Conservation (phyloP, 1,140 invertebrate species). For the Holotrichia oblita region DNA sequence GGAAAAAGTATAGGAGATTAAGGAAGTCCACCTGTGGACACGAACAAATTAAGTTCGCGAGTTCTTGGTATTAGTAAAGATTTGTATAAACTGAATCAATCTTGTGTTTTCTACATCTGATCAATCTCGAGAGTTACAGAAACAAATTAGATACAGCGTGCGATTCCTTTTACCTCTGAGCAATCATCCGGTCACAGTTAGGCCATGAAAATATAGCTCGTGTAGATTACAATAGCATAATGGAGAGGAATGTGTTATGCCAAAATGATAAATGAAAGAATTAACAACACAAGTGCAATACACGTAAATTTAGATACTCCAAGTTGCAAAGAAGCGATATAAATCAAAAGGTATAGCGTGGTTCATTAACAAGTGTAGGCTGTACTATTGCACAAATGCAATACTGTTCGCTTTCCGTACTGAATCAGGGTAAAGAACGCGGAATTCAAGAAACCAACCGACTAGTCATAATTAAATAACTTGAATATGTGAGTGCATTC, state of each 20-base stretch:
- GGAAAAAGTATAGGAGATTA: too few relatives aligned
- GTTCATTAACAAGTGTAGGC: slow-evolving; percentile 2
- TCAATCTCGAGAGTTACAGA: too few relatives aligned
- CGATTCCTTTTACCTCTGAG: too few relatives aligned
- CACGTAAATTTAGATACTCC: background rate
- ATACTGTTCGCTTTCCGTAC: background rate
- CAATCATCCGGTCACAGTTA: too few relatives aligned
- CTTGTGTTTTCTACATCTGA: too few relatives aligned
- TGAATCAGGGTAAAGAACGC: background rate
- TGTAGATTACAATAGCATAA: too few relatives aligned
- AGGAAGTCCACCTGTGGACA: too few relatives aligned
- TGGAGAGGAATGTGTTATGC: background rate
- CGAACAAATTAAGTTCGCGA: too few relatives aligned
- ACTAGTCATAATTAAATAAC: slow-evolving; percentile 18
- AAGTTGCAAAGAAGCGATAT: background rate
- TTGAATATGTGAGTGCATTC: slow-evolving; percentile 1
- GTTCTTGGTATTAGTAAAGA: too few relatives aligned
- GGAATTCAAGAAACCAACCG: background rate
- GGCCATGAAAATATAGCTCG: too few relatives aligned
- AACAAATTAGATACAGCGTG: too few relatives aligned
- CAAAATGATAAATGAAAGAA: background rate
- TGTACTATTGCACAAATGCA: background rate
- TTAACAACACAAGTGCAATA: background rate
- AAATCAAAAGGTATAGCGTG: background rate
- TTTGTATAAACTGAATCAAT: too few relatives aligned